Conservation (phyloP, 2,888 invertebrate genomes). For the Eugnorisma glareosa region DNA sequence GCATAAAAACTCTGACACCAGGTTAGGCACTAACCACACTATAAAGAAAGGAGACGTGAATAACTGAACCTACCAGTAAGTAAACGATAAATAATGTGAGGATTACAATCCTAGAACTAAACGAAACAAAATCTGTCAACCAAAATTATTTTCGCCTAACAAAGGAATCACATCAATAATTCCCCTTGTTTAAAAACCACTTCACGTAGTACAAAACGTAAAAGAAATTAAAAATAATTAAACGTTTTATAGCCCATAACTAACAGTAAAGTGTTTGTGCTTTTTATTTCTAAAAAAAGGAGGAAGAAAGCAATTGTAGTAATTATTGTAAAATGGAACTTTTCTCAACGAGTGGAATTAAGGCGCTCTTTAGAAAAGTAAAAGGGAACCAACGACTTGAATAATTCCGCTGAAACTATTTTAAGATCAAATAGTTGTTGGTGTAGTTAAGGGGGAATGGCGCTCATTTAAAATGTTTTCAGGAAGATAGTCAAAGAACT, state of each 20-base stretch:
- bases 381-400: slow-evolving; percentile 15
- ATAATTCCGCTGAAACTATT: slow-evolving; percentile 35
- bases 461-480: background rate
- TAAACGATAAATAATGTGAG: background rate
- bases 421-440: slow-evolving; percentile 15
- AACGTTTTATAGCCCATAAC: slow-evolving; percentile 26
- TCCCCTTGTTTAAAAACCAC: background rate
- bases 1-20: no score
- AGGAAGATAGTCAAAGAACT: no score
- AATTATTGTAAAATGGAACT: slow-evolving; percentile 22
- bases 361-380: background rate
- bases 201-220: slow-evolving; percentile 12
- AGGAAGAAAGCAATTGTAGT: background rate
- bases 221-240: slow-evolving; percentile 33
- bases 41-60: no score
- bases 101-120: background rate
- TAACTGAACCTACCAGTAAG: background rate
- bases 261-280: slow-evolving; percentile 25
- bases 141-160: background rate
- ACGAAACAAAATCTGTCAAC: background rate
- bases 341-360: slow-evolving; percentile 4
- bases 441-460: background rate
- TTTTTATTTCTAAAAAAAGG: slow-evolving; percentile 9
- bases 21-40: no score
- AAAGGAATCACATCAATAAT: background rate